Percentiles rank a stretch among this genome's conserved stretches.
phyloP scores from a whole-genome alignment of 2,888 invertebrate genomes.

The Pseudococcus viburni region DNA sequence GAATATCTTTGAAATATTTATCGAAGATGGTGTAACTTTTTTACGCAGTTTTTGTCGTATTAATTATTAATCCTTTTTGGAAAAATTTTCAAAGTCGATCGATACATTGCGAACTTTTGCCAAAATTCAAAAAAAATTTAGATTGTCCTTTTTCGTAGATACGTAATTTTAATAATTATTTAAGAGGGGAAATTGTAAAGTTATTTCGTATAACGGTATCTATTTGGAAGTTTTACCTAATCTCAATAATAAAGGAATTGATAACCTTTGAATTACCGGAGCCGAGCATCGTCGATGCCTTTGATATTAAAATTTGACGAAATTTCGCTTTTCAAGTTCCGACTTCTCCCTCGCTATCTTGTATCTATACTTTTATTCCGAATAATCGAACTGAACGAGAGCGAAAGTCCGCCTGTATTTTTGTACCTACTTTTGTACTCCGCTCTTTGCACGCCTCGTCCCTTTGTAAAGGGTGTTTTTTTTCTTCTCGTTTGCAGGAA shows the following conservation, averaged over 20 bases:
- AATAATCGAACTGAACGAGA: neutral
- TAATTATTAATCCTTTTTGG: no score
- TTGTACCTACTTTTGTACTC: neutral
- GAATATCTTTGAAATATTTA: no score
- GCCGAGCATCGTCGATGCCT: neutral
- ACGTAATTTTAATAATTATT: no score
- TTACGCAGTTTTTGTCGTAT: no score
- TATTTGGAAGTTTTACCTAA: neutral
- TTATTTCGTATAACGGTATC: no score
- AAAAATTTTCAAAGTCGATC: no score
- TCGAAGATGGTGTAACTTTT: no score
- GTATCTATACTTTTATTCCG: neutral
- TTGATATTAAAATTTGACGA: conserved; percentile 15
- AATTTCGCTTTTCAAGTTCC: neutral
- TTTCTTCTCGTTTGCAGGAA: neutral
- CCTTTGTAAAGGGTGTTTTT: neutral
- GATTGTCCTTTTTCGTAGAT: no score
- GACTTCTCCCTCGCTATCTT: neutral
- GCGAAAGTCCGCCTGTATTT: neutral
- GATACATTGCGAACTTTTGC: no score
- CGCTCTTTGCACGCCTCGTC: neutral
- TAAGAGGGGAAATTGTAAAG: no score
- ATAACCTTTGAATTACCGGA: neutral
- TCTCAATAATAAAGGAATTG: conserved; percentile 1
- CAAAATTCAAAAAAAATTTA: no score